Evolutionary conservation across 2,888 invertebrate genomes (phyloP).

Genomic region (Nomada fabriciana): DNA sequence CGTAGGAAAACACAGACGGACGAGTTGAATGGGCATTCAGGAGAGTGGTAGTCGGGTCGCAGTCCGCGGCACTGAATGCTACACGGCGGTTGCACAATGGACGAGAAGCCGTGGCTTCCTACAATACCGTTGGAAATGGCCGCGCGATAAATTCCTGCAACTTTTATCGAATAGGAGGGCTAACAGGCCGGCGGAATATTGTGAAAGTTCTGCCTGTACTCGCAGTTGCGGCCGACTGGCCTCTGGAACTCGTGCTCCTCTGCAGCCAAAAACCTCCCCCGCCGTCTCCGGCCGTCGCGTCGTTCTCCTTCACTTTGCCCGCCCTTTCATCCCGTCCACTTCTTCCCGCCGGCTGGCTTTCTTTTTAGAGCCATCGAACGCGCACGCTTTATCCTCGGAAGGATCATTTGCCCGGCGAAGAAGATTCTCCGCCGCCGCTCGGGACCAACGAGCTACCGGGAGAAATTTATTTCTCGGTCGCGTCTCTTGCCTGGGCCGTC

Average conservation of each 20-base stretch:
- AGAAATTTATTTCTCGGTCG: background rate
- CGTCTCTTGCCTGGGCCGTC: no score
- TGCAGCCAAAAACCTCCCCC: conserved; percentile 22
- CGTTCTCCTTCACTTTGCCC: conserved; percentile 12
- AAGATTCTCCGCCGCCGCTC: background rate
- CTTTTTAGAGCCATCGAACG: conserved; percentile 23
- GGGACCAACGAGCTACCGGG: background rate
- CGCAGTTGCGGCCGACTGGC: conserved; percentile 59
- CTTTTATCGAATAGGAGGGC: conserved; percentile 77
- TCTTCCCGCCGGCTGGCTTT: conserved; percentile 27
- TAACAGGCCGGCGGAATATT: conserved; percentile 76
- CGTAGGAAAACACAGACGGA: conserved; percentile 62
- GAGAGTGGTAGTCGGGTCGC: conserved; percentile 37
- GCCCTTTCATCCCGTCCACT: background rate
- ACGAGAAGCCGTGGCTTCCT: conserved; percentile 65
- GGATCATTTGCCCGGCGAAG: background rate
- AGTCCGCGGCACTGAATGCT: conserved; percentile 61
- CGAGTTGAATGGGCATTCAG: conserved; percentile 69
- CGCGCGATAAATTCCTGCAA: conserved; percentile 79
- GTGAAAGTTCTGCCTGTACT: conserved; percentile 69
- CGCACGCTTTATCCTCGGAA: background rate
- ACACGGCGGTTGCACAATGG: conserved; percentile 70
- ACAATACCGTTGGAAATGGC: conserved; percentile 75
- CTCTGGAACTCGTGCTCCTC: conserved; percentile 54
- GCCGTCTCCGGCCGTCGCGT: background rate